phyloP scores from a whole-genome alignment of 1,140 invertebrate species.

The Lepidurus couesii region DNA sequence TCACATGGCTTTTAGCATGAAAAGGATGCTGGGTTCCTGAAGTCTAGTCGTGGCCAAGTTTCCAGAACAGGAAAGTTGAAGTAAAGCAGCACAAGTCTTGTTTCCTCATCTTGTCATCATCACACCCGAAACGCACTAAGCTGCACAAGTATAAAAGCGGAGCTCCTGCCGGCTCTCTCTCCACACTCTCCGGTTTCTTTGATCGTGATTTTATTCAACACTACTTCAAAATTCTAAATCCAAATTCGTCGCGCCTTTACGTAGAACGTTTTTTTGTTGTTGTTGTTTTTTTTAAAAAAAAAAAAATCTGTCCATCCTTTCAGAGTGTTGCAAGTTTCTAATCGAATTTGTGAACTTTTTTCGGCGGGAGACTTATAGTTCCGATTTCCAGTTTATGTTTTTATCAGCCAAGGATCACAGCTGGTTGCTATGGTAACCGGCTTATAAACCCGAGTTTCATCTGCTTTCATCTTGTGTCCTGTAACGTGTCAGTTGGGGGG shows the following conservation, averaged over 20 bases:
- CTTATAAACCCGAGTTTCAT: neutral
- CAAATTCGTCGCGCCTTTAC: neutral
- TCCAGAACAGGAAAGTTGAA: constrained; percentile 10
- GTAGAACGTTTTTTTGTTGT: neutral
- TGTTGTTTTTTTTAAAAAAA: neutral
- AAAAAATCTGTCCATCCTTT: neutral
- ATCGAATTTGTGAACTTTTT: neutral
- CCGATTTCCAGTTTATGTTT: no score
- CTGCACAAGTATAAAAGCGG: neutral
- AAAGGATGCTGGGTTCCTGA: constrained; percentile 4
- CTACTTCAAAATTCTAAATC: neutral
- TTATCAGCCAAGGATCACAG: no score
- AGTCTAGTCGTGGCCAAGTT: constrained; percentile 13
- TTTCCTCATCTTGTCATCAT: constrained; percentile 18
- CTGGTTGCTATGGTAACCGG: constrained; percentile 2
- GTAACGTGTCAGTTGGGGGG: neutral
- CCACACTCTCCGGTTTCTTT: neutral
- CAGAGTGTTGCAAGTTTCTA: neutral
- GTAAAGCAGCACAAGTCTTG: neutral
- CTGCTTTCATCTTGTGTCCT: neutral
- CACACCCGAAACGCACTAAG: constrained; percentile 10
- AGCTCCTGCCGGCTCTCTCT: neutral
- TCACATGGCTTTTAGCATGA: constrained; percentile 14
- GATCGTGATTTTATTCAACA: neutral
- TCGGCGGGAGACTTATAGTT: no score